phyloP scores from a whole-genome alignment of 2,888 invertebrate genomes.

The Drosophila pseudotakahashii region DNA sequence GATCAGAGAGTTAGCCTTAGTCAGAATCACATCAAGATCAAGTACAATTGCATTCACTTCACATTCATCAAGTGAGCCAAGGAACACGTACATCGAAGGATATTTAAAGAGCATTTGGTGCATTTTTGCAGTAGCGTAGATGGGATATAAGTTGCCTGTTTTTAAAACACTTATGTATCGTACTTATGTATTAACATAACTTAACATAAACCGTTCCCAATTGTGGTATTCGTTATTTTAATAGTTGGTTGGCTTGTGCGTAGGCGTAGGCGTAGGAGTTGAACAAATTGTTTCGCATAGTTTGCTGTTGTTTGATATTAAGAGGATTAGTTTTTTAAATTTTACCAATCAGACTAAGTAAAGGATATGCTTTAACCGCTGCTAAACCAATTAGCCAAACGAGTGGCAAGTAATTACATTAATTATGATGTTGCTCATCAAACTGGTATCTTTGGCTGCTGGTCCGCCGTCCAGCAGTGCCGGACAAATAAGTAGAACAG shows the following conservation, averaged over 20 bases:
- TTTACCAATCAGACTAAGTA: constrained; percentile 43
- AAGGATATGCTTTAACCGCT: constrained; percentile 44
- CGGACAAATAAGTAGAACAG: constrained; percentile 24
- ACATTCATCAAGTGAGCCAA: constrained; percentile 31
- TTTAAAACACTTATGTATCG: constrained; percentile 60
- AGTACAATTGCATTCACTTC: constrained; percentile 59
- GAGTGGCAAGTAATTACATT: constrained; percentile 65
- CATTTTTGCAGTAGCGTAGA: constrained; percentile 51
- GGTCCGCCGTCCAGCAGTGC: constrained; percentile 26
- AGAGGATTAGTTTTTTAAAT: constrained; percentile 58
- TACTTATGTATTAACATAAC: constrained; percentile 26
- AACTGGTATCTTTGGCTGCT: constrained; percentile 21
- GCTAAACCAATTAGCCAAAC: constrained; percentile 36
- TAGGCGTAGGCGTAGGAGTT: constrained; percentile 45
- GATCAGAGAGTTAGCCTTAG: constrained; percentile 50
- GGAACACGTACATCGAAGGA: constrained; percentile 66
- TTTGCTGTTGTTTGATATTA: constrained; percentile 73
- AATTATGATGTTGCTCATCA: constrained; percentile 76
- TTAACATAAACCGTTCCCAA: constrained; percentile 32
- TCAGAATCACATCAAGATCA: constrained; percentile 33
- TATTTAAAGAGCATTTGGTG: constrained; percentile 47
- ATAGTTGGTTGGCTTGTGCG: constrained; percentile 64
- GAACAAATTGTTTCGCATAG: constrained; percentile 54
- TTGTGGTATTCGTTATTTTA: constrained; percentile 59
- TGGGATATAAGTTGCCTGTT: constrained; percentile 75